phyloP scores from a whole-genome alignment of 2,888 invertebrate species.

The Oligia latruncula region DNA sequence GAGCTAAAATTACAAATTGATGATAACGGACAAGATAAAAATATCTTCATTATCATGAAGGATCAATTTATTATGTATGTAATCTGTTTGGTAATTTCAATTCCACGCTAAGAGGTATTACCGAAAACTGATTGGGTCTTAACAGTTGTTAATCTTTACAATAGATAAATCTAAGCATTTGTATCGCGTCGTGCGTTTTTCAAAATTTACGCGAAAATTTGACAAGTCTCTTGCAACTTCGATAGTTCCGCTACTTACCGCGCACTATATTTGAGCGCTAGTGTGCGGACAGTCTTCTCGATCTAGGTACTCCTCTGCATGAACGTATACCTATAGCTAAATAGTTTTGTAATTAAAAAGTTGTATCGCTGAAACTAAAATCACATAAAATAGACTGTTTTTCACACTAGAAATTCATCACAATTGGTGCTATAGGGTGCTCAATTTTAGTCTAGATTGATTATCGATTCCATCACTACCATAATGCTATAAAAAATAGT shows the following conservation, averaged over 20 bases:
- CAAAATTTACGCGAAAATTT: neutral
- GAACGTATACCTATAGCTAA: neutral
- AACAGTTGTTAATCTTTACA: slow-evolving; percentile 15
- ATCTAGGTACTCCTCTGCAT: no score
- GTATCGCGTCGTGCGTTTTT: neutral
- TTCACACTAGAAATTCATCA: slow-evolving; percentile 44
- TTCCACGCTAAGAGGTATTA: slow-evolving; percentile 8
- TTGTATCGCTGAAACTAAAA: slow-evolving; percentile 38
- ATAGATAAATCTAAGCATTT: slow-evolving; percentile 11
- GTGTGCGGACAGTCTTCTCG: neutral
- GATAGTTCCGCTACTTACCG: slow-evolving; percentile 15
- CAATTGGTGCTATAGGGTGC: slow-evolving; percentile 85
- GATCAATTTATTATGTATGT: neutral
- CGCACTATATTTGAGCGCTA: neutral
- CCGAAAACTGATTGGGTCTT: neutral
- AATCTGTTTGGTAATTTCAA: slow-evolving; percentile 17
- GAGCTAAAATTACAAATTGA: neutral
- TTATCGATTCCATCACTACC: slow-evolving; percentile 46
- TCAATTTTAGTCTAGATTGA: slow-evolving; percentile 68
- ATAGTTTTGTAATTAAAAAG: slow-evolving; percentile 3
- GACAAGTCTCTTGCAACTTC: neutral
- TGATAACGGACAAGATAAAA: neutral
- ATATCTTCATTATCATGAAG: neutral
- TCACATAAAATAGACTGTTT: slow-evolving; percentile 51
- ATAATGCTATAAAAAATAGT: neutral